These are phyloP conservation scores for Tetrao urogallus DNA, from an alignment of 2,113 vertebrate species.

Conservation along the genomic window DNA sequence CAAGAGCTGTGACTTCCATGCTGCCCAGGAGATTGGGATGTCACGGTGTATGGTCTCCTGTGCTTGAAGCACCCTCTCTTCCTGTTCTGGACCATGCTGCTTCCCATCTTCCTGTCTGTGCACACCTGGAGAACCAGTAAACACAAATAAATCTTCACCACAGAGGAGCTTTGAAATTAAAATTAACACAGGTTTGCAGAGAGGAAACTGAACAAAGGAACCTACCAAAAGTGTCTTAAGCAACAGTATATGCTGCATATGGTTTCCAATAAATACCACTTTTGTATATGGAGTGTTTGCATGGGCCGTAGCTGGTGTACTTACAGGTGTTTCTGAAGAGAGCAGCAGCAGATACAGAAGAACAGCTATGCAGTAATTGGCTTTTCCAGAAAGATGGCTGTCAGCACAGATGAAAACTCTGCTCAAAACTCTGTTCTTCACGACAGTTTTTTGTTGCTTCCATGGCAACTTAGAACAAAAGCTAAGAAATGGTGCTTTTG, in stretches of 20 bases:
- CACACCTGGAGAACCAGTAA: background rate
- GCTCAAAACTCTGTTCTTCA: background rate
- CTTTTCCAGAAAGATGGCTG: fast-evolving
- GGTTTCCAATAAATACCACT: background rate
- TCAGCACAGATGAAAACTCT: background rate
- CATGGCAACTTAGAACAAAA: background rate
- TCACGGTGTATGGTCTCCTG: background rate
- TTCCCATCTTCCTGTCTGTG: background rate
- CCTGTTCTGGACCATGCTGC: background rate
- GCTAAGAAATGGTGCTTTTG: background rate
- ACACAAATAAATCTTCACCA: background rate
- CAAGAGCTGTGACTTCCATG: background rate
- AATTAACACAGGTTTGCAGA: background rate
- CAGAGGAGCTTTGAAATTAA: background rate
- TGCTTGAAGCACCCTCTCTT: background rate
- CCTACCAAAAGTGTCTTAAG: fast-evolving
- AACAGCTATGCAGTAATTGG: background rate
- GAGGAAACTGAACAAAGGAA: background rate
- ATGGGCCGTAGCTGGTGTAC: background rate
- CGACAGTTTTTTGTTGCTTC: background rate
- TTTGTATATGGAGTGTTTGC: background rate
- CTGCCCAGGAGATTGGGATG: background rate
- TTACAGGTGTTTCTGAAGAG: background rate
- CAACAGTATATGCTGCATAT: background rate
- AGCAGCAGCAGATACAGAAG: background rate